Evolutionary conservation across 2,797 vertebrate species (phyloP).

Genomic region (Micromesistius poutassou): DNA sequence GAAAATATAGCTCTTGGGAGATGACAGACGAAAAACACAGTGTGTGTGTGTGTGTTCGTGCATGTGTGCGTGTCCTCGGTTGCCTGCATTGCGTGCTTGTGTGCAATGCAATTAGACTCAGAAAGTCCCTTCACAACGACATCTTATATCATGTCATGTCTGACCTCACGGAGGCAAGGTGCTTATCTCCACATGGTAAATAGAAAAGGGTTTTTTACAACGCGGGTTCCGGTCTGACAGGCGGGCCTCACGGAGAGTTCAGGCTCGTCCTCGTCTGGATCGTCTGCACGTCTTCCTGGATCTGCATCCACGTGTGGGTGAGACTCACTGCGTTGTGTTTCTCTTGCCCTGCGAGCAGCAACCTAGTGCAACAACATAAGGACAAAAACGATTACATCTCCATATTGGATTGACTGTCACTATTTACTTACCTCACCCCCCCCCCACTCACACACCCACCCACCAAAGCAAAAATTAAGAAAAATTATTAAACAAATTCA

Average conservation of each 20-base stretch:
- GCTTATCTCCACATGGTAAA: background rate
- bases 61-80: background rate
- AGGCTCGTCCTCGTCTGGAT: background rate
- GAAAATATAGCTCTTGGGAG: background rate
- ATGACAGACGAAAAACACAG: background rate
- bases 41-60: background rate
- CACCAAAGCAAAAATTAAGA: too few relatives aligned
- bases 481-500: background rate
- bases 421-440: too few relatives aligned
- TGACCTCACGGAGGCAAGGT: background rate
- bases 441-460: too few relatives aligned
- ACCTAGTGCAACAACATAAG: slow-evolving; percentile 45
- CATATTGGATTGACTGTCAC: background rate
- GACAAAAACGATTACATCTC: slow-evolving; percentile 11
- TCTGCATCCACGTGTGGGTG: background rate
- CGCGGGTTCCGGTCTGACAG: background rate
- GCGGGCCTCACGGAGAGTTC: background rate
- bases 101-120: background rate
- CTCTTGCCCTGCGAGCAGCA: slow-evolving; percentile 35
- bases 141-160: background rate
- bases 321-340: slow-evolving; percentile 12
- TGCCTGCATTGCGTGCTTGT: background rate
- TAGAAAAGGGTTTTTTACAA: background rate
- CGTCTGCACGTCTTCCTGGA: background rate
- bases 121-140: background rate